Conservation (phyloP, 2,113 vertebrate genomes). For the Collichthys lucidus region DNA sequence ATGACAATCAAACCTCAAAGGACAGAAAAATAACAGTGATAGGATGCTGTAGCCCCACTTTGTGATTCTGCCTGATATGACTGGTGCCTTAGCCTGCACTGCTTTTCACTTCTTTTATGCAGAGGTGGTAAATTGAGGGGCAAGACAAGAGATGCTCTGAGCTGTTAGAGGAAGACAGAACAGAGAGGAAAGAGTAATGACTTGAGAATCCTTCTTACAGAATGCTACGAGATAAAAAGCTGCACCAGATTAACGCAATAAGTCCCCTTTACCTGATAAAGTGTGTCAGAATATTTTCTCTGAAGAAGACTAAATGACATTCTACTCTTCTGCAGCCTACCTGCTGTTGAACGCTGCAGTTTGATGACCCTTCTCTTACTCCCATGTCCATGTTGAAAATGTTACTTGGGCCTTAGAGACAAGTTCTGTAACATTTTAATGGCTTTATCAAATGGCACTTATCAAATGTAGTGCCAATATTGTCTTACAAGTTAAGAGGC, state of each 20-base stretch:
- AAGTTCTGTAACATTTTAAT: neutral
- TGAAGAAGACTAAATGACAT: conserved; percentile 18
- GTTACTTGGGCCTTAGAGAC: neutral
- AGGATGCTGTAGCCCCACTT: neutral
- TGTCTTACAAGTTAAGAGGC: conserved; percentile 9
- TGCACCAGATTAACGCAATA: conserved; percentile 29
- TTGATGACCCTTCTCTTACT: neutral
- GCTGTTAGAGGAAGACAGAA: neutral
- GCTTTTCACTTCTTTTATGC: neutral
- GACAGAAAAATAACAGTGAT: neutral
- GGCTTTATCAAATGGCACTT: neutral
- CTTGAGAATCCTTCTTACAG: neutral
- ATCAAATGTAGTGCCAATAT: neutral
- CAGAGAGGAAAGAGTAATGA: neutral
- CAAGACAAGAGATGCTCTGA: neutral
- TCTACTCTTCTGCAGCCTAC: neutral
- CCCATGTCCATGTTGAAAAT: neutral
- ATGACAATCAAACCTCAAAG: neutral
- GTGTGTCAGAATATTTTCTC: conserved; percentile 34
- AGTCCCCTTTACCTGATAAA: conserved; percentile 28
- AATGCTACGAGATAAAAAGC: conserved; percentile 28
- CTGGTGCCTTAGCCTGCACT: neutral
- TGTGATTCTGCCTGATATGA: neutral
- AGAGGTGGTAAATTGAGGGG: conserved; percentile 1
- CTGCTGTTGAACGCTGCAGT: neutral